Evolutionary conservation across 2,113 vertebrate genomes (phyloP), one percentile per base, ranked within the genome.

Genomic region (Eulemur rufifrons): DNA sequence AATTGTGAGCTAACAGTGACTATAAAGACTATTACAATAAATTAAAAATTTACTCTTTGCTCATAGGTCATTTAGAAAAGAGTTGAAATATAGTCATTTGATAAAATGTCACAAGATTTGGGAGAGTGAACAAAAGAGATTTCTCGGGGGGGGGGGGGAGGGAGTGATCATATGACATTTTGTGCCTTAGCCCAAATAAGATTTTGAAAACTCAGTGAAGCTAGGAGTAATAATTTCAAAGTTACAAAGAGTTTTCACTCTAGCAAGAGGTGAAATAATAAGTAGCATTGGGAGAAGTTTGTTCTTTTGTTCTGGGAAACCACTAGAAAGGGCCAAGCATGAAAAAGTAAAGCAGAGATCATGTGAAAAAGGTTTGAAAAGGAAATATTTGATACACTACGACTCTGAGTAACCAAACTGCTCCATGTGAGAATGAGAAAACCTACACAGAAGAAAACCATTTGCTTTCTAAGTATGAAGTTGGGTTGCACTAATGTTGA

Each of bases 151-250:
- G 47, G 54, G 66, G 17, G 47, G 32, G 42, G 47, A 45, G 66
- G 17, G 47, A 17, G 13, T 74, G 37, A 59, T 37, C 25, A 12
- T 9, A 83, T 13, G 50, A 34, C 0, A 13, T 92, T 92, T 82
- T 88, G 84, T 76, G 59, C 61, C 29, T 63, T 77, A 66, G 10
- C 0, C 8, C 68, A 76, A 12, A 2, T 64, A 34, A 47, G 45
- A 37, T 37, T 73, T 80, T 78, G 83, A 77, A 89, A 93, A 89
- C 21, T 52, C 39, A 47, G 15, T 68, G 59, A 89, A 32, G 25
- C 37, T 89, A 83, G 7, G 32, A 89, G 69, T 59, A 89, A 71
- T 81, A 63, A n/a, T 69, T 84, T 93, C 78, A 89, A 92, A 83
- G 42, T 76, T 66, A 59, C 13, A 74, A 74, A 54, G 25, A 89